Percentiles rank a stretch among this genome's conserved stretches.
These are phyloP conservation scores for Caenorhabditis afra DNA, from an alignment of 2,888 invertebrate genomes.

Conservation along the genomic window DNA sequence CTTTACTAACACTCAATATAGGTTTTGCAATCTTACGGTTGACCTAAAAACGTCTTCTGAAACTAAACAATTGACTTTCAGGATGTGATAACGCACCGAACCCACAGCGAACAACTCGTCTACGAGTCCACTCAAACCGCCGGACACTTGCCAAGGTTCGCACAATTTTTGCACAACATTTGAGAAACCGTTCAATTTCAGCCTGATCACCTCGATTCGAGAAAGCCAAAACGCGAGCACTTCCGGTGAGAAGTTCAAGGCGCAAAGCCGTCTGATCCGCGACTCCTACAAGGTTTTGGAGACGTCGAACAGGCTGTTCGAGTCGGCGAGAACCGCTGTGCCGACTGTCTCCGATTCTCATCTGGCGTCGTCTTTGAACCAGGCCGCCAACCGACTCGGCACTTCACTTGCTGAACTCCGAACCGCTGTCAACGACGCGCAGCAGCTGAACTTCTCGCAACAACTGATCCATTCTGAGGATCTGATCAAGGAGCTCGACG, in stretches of 20 bases:
- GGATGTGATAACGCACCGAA: constrained; percentile 65
- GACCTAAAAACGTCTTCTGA: no score
- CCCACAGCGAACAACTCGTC: constrained; percentile 70
- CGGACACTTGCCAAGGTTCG: constrained; percentile 80
- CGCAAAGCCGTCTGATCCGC: constrained; percentile 77
- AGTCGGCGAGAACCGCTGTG: constrained; percentile 88
- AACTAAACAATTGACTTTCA: constrained; percentile 65
- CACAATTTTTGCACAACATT: neutral
- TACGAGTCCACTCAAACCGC: constrained; percentile 82
- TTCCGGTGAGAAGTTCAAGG: constrained; percentile 74
- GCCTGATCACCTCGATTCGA: constrained; percentile 69
- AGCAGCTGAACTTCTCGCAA: constrained; percentile 83
- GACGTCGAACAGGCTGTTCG: constrained; percentile 85
- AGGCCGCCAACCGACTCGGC: constrained; percentile 83
- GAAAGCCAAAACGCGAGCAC: constrained; percentile 70
- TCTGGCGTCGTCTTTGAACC: constrained; percentile 71
- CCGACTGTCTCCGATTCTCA: constrained; percentile 87
- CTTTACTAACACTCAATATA: no score
- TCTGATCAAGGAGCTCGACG: constrained; percentile 84
- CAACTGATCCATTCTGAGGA: constrained; percentile 77
- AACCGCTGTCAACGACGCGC: constrained; percentile 84
- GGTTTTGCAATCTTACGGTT: no score
- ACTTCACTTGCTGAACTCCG: constrained; percentile 85
- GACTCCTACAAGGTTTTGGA: constrained; percentile 75
- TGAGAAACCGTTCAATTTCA: no score